A percentile compares a stretch with the other conserved stretches of the same genome.
Conservation (phyloP, 2,888 invertebrate genomes). For the Panzeria rudis region DNA sequence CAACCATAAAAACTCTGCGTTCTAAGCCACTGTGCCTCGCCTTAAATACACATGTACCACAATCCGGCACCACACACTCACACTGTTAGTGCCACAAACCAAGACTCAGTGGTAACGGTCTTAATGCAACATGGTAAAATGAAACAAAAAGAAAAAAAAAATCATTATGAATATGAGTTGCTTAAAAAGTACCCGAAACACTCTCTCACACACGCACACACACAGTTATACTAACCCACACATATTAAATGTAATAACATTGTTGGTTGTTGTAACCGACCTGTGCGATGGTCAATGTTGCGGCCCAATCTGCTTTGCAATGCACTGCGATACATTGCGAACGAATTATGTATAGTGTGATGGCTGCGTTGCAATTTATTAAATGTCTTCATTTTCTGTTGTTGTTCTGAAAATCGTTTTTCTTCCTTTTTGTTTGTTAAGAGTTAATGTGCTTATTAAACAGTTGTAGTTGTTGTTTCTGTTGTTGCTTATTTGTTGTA, state of each 20-base stretch:
- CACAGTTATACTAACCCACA: constrained; percentile 6
- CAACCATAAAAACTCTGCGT: no score
- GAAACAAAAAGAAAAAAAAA: constrained; percentile 7
- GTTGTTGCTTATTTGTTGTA: constrained; percentile 39
- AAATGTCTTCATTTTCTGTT: constrained; percentile 77
- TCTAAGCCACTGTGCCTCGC: constrained; percentile 38
- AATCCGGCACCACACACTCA: constrained; percentile 33
- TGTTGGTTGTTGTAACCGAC: constrained; percentile 40
- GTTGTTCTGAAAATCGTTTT: constrained; percentile 14
- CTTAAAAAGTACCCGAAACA: constrained; percentile 34
- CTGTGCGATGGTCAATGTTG: constrained; percentile 68
- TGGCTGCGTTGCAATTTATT: constrained; percentile 76
- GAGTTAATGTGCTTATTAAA: constrained; percentile 70
- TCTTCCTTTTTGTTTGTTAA: constrained; percentile 46
- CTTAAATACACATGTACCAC: constrained; percentile 2
- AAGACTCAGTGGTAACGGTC: constrained; percentile 48
- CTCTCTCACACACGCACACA: background rate
- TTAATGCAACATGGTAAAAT: constrained; percentile 41
- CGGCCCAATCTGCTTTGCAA: constrained; percentile 59
- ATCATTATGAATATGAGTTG: constrained; percentile 70
- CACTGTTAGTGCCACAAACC: constrained; percentile 55
- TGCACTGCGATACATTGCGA: constrained; percentile 14
- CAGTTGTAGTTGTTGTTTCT: constrained; percentile 34
- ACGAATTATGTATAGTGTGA: constrained; percentile 67
- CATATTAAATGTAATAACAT: constrained; percentile 37